These are phyloP conservation scores for Cyclophora albipunctata DNA, from an alignment of 2,888 invertebrate genomes.

Conservation along the genomic window DNA sequence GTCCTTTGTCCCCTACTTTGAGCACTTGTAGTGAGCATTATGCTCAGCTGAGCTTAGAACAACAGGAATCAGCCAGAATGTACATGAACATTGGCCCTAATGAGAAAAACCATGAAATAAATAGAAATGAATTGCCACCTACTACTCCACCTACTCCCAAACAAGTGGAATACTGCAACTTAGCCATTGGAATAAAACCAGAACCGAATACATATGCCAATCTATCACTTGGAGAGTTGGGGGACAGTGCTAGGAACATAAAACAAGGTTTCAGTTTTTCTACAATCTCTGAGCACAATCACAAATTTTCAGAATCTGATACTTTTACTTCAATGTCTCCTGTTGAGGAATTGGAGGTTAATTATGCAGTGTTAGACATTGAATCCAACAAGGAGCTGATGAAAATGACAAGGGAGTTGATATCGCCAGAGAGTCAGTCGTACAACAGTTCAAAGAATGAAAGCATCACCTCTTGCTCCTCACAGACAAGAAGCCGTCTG, in stretches of 20 bases:
- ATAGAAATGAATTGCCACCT: slow-evolving; percentile 41
- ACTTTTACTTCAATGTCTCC: slow-evolving; percentile 59
- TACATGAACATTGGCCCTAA: slow-evolving; percentile 64
- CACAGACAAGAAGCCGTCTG: slow-evolving; percentile 43
- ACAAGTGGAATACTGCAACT: slow-evolving; percentile 59
- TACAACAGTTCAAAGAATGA: slow-evolving; percentile 49
- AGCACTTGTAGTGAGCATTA: slow-evolving; percentile 68
- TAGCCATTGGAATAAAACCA: slow-evolving; percentile 40
- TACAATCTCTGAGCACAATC: slow-evolving; percentile 35
- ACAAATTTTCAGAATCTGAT: slow-evolving; percentile 63
- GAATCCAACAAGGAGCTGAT: slow-evolving; percentile 69
- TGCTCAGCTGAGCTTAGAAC: slow-evolving; percentile 59
- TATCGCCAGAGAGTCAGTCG: slow-evolving; percentile 49
- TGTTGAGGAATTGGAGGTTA: slow-evolving; percentile 70
- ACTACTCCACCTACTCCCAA: slow-evolving; percentile 56
- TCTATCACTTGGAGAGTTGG: slow-evolving; percentile 51
- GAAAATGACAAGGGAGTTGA: slow-evolving; percentile 35
- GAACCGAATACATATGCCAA: slow-evolving; percentile 63
- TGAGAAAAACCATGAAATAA: slow-evolving; percentile 35
- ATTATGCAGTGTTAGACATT: slow-evolving; percentile 88
- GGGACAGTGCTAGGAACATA: slow-evolving; percentile 41
- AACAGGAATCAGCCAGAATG: slow-evolving; percentile 48
- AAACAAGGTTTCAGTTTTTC: slow-evolving; percentile 36
- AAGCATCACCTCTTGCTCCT: slow-evolving; percentile 41
- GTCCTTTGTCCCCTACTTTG: slow-evolving; percentile 55